phyloP scores from a whole-genome alignment of 2,888 invertebrate genomes.

The Ectobius pallidus region DNA sequence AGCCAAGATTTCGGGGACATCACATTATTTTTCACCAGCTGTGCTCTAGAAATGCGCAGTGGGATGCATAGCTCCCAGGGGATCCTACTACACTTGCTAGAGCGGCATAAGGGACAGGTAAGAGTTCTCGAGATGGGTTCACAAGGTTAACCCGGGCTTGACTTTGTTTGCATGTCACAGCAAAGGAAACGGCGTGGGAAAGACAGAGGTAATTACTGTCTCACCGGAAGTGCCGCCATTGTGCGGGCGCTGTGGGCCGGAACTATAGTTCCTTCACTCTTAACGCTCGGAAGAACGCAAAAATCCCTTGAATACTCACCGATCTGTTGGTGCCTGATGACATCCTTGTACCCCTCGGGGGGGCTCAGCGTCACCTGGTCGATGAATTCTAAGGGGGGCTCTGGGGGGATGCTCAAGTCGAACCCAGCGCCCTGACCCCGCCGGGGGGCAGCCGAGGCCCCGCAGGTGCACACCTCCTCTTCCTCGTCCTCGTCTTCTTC shows the following conservation, averaged over 20 bases:
- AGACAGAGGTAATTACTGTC: too few relatives aligned
- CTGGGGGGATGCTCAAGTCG: constrained; percentile 51
- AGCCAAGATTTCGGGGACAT: too few relatives aligned
- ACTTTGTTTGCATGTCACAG: too few relatives aligned
- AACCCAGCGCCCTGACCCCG: constrained; percentile 37
- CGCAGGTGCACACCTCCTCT: constrained; percentile 41
- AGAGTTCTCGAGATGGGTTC: too few relatives aligned
- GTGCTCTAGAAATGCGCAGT: too few relatives aligned
- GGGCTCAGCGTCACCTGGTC: constrained; percentile 84
- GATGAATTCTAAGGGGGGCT: constrained; percentile 72
- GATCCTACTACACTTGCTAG: too few relatives aligned
- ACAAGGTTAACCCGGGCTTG: too few relatives aligned
- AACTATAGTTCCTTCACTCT: constrained; percentile 6
- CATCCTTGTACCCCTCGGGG: constrained; percentile 90
- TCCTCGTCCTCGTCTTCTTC: constrained; percentile 38
- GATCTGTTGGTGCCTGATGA: constrained; percentile 25
- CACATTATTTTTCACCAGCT: too few relatives aligned
- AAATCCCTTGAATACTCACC: too few relatives aligned
- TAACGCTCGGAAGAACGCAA: neutral
- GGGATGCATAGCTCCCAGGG: too few relatives aligned
- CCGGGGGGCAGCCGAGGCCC: neutral
- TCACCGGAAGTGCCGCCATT: constrained; percentile 9
- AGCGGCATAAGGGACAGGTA: too few relatives aligned
- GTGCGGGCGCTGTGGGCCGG: constrained; percentile 2
- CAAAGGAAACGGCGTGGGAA: too few relatives aligned